Percentiles rank a stretch among this genome's conserved stretches.
Conservation (phyloP, 2,888 invertebrate species). For the Harmothoe impar region DNA sequence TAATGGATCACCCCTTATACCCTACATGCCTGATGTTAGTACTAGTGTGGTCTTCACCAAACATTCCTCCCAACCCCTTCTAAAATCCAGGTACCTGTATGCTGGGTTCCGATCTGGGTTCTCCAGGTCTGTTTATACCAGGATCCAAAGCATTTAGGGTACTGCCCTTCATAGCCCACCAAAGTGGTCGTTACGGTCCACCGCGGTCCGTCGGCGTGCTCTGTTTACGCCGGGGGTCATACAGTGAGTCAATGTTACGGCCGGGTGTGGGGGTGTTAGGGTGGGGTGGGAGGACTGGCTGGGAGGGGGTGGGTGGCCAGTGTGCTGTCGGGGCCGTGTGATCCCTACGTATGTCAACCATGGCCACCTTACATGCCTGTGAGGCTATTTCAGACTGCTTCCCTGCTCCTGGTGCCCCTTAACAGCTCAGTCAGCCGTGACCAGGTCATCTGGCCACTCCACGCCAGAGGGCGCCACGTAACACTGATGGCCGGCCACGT, state of each 20-base stretch:
- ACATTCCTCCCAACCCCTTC: no score
- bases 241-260: constrained; percentile 57
- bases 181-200: constrained; percentile 26
- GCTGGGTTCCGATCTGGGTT: no score
- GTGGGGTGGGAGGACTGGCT: neutral
- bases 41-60: no score
- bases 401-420: neutral
- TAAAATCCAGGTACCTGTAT: no score
- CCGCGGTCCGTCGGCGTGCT: constrained; percentile 27
- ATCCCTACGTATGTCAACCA: constrained; percentile 47
- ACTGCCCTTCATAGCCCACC: no score
- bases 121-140: no score
- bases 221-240: constrained; percentile 42
- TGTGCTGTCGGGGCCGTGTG: neutral
- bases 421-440: constrained; percentile 9
- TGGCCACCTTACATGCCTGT: constrained; percentile 23
- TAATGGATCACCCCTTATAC: no score
- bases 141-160: no score
- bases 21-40: no score
- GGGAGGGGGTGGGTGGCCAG: constrained; percentile 2
- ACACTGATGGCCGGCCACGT: neutral
- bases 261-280: neutral
- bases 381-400: neutral
- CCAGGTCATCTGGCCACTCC: neutral
- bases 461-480: constrained; percentile 17